Base-by-base conservation (phyloP, 2,113 vertebrate species). In the Pygoscelis antarcticus region DNA sequence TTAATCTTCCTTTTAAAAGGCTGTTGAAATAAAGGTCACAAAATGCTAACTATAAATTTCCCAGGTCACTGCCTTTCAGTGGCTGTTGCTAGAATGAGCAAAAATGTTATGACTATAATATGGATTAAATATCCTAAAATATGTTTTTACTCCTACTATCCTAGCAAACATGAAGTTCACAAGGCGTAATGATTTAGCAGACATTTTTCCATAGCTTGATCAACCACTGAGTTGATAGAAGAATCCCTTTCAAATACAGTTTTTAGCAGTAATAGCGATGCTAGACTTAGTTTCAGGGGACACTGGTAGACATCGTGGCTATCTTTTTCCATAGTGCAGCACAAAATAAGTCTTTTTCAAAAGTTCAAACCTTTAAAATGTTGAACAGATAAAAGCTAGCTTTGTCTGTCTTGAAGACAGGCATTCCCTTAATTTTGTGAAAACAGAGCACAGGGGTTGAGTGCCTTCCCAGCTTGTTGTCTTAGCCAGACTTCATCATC, bases 11-110 rank as follows among this genome's bases (percentile, higher is more conserved):
- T 83, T 91, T 90, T 27, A 51, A 89, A 93, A 91, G 55, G 30
- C 62, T 84, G 58, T 85, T 95, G 70, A 92, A 75, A 77, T 80
- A 95, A 94, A 95, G 74, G 81, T 96, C 91, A 80, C 49, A 95
- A 89, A 92, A 95, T 93, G 74, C 52, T 89, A 89, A 83, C 70
- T 66, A 54, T 76, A 66, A 61, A 93, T 96, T 93, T 94, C 36
- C 32, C 34, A 87, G 93, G 78, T 94, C 91, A 85, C 58, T 87
- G 54, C 58, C 25, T 95, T 87, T 91, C 70, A 70, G 29, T 55
- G 72, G 49, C 78, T 79, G 57, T 87, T 96, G 54, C 42, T 42
- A 91, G 57, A 95, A 79, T 21, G 38, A 79, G 52, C 17, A 87
- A 95, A 58, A 92, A 49, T 71, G 29, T 93, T 94, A 82, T 34